Percentiles rank a stretch among this genome's conserved stretches.
Evolutionary conservation across 1,140 invertebrate species (phyloP).

Genomic region (Listronotus oregonensis): DNA sequence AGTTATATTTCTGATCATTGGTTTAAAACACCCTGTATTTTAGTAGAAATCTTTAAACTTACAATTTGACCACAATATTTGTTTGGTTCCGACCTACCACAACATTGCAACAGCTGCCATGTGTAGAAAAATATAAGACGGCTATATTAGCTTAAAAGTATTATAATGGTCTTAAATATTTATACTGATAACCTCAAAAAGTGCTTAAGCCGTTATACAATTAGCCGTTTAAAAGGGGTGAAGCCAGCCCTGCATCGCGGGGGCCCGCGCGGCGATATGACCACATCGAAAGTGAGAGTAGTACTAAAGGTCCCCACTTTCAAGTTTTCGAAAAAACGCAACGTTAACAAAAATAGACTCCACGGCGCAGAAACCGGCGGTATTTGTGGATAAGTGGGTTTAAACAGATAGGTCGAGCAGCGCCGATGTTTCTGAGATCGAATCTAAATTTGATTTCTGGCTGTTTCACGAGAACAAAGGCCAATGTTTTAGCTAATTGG

Average conservation of each 20-base stretch:
- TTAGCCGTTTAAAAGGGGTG: conserved; percentile 11
- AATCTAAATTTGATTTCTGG: conserved; percentile 8
- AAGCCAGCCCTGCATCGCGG: conserved; percentile 27
- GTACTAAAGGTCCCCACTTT: conserved; percentile 15
- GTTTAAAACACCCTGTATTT: too few species aligned
- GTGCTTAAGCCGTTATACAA: neutral
- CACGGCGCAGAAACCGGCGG: conserved; percentile 1
- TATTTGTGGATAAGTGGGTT: neutral
- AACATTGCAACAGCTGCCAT: neutral
- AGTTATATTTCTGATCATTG: too few species aligned
- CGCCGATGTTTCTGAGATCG: neutral
- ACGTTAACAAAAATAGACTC: conserved; percentile 20
- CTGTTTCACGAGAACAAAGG: too few species aligned
- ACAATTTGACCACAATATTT: conserved; percentile 2
- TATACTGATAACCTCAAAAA: neutral
- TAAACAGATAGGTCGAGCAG: conserved; percentile 1
- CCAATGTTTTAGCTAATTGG: too few species aligned
- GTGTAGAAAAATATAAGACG: neutral
- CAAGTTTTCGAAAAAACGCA: conserved; percentile 14
- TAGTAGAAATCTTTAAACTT: neutral
- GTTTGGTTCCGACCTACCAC: conserved; percentile 4
- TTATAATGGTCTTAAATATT: neutral
- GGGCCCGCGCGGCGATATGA: conserved; percentile 18
- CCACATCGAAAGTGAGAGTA: conserved; percentile 24
- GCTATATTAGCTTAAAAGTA: too few species aligned